phyloP scores from a whole-genome alignment of 2,888 invertebrate genomes.

The Macropis europaea region DNA sequence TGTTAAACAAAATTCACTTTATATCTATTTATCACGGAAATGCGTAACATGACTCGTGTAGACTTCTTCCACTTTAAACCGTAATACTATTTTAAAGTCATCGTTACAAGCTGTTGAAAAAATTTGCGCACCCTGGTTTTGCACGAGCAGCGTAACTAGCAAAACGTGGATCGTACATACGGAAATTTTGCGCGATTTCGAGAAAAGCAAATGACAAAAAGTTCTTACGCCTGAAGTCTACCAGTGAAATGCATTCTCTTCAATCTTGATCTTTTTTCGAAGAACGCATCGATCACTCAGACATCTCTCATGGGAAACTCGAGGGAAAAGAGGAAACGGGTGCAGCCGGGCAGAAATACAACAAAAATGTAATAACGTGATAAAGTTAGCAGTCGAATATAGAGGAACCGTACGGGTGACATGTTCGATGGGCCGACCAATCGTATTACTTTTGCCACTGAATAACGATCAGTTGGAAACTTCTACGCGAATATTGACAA shows the following conservation, averaged over 20 bases:
- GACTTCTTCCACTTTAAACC: too few relatives aligned
- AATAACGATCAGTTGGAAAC: neutral
- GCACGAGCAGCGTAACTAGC: neutral
- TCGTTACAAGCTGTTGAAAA: too few relatives aligned
- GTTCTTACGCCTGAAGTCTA: constrained; percentile 29
- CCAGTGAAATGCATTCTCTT: constrained; percentile 55
- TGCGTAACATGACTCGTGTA: too few relatives aligned
- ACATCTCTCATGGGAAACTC: constrained; percentile 52
- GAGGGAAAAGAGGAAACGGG: constrained; percentile 16
- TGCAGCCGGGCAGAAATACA: constrained; percentile 35
- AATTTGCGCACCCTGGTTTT: neutral
- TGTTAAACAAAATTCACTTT: too few relatives aligned
- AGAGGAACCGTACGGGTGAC: constrained; percentile 14
- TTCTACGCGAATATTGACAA: neutral
- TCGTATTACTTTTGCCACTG: neutral
- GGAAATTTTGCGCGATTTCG: constrained; percentile 21
- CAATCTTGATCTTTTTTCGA: constrained; percentile 64
- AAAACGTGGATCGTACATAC: constrained; percentile 6
- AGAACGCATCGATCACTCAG: constrained; percentile 63
- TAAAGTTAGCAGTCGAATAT: constrained; percentile 36
- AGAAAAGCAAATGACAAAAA: constrained; percentile 49
- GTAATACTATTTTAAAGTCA: too few relatives aligned
- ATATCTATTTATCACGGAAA: too few relatives aligned
- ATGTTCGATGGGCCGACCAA: neutral
- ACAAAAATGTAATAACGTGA: constrained; percentile 54